phyloP scores from a whole-genome alignment of 2,113 vertebrate genomes.

The Erinaceus europaeus region DNA sequence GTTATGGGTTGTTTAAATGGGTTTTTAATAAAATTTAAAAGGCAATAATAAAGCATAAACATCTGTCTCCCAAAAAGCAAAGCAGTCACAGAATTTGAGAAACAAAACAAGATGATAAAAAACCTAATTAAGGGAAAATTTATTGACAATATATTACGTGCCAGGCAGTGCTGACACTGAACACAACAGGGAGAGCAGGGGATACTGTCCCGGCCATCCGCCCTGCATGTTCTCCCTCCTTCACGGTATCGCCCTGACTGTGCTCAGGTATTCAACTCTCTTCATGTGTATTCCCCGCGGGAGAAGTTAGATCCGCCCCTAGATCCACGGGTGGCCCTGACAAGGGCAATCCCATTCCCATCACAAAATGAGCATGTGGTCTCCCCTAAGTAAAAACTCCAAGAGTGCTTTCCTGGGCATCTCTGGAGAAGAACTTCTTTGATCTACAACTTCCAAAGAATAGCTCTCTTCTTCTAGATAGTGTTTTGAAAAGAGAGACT shows the following conservation, averaged over 20 bases:
- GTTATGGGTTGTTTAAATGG: neutral
- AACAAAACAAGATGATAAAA: neutral
- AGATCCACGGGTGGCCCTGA: neutral
- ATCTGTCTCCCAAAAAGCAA: constrained; percentile 2
- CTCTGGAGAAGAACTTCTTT: neutral
- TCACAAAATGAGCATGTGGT: neutral
- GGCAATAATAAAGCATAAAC: neutral
- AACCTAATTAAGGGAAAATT: neutral
- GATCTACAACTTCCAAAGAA: neutral
- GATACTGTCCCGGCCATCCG: neutral
- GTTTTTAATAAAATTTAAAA: neutral
- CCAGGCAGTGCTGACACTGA: neutral
- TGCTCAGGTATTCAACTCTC: neutral
- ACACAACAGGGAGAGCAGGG: neutral
- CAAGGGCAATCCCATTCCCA: neutral
- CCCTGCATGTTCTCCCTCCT: neutral
- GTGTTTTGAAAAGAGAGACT: neutral
- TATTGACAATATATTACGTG: neutral
- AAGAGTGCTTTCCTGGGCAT: neutral
- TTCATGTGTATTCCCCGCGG: neutral
- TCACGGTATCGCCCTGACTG: neutral
- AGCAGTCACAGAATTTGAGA: neutral
- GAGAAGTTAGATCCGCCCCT: neutral
- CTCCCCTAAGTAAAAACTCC: neutral
- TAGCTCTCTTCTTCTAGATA: neutral